phyloP scores from a whole-genome alignment of 1,140 invertebrate species.

The Schlechtendalia chinensis region DNA sequence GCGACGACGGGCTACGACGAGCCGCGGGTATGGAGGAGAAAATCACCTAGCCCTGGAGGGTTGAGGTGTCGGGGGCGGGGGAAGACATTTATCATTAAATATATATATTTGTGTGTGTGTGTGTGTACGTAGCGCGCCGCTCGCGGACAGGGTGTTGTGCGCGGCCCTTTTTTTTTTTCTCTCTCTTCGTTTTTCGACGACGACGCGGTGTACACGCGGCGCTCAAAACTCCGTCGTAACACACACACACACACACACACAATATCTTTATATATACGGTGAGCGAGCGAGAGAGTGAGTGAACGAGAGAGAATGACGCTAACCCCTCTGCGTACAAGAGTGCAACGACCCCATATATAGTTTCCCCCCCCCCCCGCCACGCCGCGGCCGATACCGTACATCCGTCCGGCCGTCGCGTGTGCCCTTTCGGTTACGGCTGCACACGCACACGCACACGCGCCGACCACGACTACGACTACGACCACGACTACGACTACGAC shows the following conservation, averaged over 20 bases:
- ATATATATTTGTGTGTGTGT: background rate
- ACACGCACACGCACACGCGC: background rate
- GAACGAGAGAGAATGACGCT: background rate
- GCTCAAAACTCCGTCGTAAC: background rate
- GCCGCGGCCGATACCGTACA: background rate
- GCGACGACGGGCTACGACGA: no score
- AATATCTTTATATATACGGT: background rate
- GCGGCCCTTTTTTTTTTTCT: background rate
- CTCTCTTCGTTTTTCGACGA: background rate
- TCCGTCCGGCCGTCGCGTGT: background rate
- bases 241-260: background rate
- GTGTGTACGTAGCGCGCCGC: no score
- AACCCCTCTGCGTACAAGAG: conserved; percentile 1
- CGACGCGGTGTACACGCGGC: background rate
- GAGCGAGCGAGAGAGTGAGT: no score
- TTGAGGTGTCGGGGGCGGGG: background rate
- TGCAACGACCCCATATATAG: conserved; percentile 9
- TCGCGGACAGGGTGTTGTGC: conserved; percentile 11
- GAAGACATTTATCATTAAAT: conserved; percentile 23
- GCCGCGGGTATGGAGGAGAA: no score
- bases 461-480: background rate
- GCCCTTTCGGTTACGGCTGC: conserved; percentile 12
- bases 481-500: background rate
- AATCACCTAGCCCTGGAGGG: background rate
- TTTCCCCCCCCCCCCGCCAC: background rate